Base-by-base conservation (phyloP, 2,797 vertebrate species). In the Sphenopsis melanotis region DNA sequence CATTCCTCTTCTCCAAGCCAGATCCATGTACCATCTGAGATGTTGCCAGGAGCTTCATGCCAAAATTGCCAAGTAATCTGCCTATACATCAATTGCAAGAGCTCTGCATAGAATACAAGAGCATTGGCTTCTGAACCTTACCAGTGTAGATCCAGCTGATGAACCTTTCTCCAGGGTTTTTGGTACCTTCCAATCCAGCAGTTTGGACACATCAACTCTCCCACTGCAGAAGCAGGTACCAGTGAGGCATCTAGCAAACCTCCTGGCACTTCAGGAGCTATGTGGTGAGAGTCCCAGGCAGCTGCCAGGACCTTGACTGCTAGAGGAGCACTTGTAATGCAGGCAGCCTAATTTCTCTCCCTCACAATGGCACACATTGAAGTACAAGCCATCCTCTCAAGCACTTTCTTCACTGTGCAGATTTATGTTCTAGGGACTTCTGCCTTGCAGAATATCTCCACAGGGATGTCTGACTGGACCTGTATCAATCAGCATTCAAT, bases 361-460 rank as follows among this genome's bases (percentile, higher is more conserved):
- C 79, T 79, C 75, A 59, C 59, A 52, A 60, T 10, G 39, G 52
- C 68, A 80, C 32, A n/a, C 14, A 32, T 0, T 13, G 15, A 83
- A 88, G 47, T 61, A 66, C 20, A 16, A 71, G 41, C 27, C 34
- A 80, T 56, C 23, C 34, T 94, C 61, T 86, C 80, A 71, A 78
- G 72, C 69, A 70, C 23, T 92, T 83, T 66, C 21, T 92, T 81
- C 36, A 32, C 21, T 49, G 41, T 42, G 34, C 52, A 63, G 27
- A 75, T 87, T 87, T 68, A 63, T 34, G 0, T 74, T 77, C 53
- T 53, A 60, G 32, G 49, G 42, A 60, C 59, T 83, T 75, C n/a
- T 90, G 39, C 20, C 37, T 92, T 79, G 66, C 46, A 82, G 70
- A 78, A 26, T 61, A 55, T 55, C 19, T 86, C 53, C 53, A 29